phyloP scores from a whole-genome alignment of 2,797 vertebrate genomes.

The Anisognathus igniventris region DNA sequence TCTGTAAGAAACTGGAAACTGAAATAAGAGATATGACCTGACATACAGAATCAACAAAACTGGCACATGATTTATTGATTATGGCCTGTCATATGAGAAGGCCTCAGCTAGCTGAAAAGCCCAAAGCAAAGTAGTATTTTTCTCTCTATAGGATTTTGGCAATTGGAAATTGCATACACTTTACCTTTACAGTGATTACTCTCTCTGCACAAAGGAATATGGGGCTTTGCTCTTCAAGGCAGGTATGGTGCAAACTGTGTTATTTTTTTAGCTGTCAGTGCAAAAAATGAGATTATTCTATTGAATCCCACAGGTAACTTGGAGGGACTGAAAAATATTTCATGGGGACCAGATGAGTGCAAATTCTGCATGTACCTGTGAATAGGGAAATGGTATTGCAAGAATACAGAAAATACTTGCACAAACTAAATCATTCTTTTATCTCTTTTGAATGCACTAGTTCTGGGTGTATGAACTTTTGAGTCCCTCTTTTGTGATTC shows the following conservation, averaged over 20 bases:
- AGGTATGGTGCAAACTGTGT: neutral
- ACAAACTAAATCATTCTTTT: rapidly evolving
- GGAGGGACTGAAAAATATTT: neutral
- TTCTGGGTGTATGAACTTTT: neutral
- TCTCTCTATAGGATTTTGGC: conserved; percentile 37
- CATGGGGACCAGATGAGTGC: neutral
- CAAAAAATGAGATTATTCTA: neutral
- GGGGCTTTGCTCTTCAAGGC: conserved; percentile 5
- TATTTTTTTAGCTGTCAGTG: neutral
- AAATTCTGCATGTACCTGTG: neutral
- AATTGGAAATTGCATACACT: conserved; percentile 51
- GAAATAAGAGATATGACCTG: conserved; percentile 23
- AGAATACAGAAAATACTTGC: neutral
- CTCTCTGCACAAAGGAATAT: conserved; percentile 5
- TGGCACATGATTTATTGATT: conserved; percentile 60
- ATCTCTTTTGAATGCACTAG: neutral
- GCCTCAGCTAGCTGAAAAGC: conserved; percentile 13
- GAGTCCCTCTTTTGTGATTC: neutral
- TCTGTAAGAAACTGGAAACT: conserved; percentile 20
- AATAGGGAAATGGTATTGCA: neutral
- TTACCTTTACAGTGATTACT: conserved; percentile 29
- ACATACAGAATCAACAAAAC: conserved; percentile 35
- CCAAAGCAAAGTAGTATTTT: conserved; percentile 38
- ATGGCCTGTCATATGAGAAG: conserved; percentile 36
- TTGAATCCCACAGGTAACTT: neutral